These are phyloP conservation scores for Cavia aperea DNA, from an alignment of 2,113 vertebrate genomes.

Conservation along the genomic window DNA sequence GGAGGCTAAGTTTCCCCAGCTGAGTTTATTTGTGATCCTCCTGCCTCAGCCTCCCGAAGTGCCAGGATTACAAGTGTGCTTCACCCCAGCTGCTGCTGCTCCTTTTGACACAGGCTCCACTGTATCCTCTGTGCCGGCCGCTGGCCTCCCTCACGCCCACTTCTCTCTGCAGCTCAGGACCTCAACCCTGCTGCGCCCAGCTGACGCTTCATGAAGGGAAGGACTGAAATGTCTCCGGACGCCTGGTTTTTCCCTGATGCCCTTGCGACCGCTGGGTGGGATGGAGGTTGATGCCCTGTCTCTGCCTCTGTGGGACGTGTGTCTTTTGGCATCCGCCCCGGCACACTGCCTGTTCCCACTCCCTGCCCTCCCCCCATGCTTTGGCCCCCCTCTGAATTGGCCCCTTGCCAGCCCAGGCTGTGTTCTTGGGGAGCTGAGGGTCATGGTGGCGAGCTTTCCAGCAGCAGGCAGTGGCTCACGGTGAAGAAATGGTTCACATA, in stretches of 20 bases:
- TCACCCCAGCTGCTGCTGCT: not conserved
- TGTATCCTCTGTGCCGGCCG: too few relatives aligned
- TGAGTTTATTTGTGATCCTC: not conserved
- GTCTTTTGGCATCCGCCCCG: not conserved
- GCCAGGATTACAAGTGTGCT: not conserved
- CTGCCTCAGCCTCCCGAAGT: not conserved
- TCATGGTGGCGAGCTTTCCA: not conserved
- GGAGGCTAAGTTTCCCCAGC: not conserved
- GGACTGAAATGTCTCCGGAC: conserved; percentile 55
- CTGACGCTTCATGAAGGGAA: conserved; percentile 59
- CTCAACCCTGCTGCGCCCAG: not conserved
- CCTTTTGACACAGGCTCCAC: rapidly evolving
- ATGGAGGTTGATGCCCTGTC: not conserved
- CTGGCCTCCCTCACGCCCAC: not conserved
- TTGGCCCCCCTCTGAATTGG: not conserved
- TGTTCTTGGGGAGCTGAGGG: not conserved
- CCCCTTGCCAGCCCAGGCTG: not conserved
- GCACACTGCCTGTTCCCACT: not conserved
- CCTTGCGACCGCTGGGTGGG: not conserved
- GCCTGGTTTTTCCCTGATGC: conserved; percentile 60
- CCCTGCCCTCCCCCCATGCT: not conserved
- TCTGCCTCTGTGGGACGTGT: conserved; percentile 1
- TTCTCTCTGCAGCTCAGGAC: conserved; percentile 42
- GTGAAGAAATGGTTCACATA: not conserved
- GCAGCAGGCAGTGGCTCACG: not conserved